phyloP scores from a whole-genome alignment of 2,113 vertebrate species.

The Pontoporia blainvillei region DNA sequence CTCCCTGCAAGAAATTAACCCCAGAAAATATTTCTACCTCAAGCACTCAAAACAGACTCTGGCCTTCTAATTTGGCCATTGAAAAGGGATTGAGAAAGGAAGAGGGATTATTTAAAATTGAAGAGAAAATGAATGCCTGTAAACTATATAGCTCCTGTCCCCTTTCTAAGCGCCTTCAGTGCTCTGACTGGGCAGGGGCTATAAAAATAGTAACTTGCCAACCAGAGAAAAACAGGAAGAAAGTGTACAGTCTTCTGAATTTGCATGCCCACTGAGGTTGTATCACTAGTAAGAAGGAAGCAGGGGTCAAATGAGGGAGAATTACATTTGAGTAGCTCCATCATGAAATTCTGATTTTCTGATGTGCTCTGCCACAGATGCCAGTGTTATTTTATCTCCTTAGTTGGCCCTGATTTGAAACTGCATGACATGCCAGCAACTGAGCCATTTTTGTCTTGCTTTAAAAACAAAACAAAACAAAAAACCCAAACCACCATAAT shows the following conservation, averaged over 20 bases:
- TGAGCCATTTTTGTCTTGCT: background rate
- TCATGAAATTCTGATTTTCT: background rate
- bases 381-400: background rate
- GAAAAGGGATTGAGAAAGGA: too few relatives aligned
- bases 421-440: rapidly evolving
- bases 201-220: background rate
- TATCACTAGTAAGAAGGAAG: background rate
- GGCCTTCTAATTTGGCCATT: rapidly evolving
- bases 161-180: background rate
- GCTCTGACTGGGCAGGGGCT: background rate
- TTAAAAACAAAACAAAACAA: background rate
- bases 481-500: rapidly evolving
- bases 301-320: background rate
- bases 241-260: background rate
- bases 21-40: slow-evolving; percentile 36
- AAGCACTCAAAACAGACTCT: background rate
- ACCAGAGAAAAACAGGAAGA: background rate
- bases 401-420: background rate
- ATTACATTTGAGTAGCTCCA: background rate
- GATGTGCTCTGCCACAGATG: background rate
- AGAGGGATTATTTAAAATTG: too few relatives aligned
- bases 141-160: rapidly evolving
- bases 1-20: background rate
- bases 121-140: background rate
- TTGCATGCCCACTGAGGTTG: background rate